phyloP scores from a whole-genome alignment of 53 echinoderm and acorn worm species.

The Temnopleurus reevesii region DNA sequence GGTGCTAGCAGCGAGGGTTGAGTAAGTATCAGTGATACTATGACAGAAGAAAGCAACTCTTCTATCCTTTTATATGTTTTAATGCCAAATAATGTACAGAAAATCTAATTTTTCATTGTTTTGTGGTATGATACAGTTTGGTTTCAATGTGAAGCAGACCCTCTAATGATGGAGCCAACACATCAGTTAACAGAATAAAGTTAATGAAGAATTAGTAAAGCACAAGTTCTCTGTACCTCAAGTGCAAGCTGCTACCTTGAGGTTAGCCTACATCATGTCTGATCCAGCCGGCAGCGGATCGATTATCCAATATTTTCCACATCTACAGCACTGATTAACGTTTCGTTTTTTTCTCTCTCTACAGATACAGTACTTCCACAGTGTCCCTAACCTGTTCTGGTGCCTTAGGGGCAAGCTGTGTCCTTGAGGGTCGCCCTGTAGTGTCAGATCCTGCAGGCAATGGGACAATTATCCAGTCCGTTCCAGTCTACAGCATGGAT shows the following conservation, averaged over 20 bases:
- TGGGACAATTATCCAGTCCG: conserved; percentile 74
- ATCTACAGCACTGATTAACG: conserved; percentile 74
- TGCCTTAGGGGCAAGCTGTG: conserved; percentile 70
- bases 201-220: too few relatives aligned
- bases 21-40: conserved; percentile 51
- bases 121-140: too few relatives aligned
- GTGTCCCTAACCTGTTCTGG: conserved; percentile 71
- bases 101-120: too few relatives aligned
- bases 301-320: conserved; percentile 75
- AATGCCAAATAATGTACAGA: too few relatives aligned
- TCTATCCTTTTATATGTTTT: too few relatives aligned
- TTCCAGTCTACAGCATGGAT: conserved; percentile 74
- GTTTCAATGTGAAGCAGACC: too few relatives aligned
- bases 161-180: too few relatives aligned
- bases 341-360: background rate
- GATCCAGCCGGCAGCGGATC: background rate
- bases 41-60: too few relatives aligned
- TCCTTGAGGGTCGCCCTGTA: conserved; percentile 25
- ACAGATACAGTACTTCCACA: conserved; percentile 71
- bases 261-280: background rate
- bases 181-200: too few relatives aligned
- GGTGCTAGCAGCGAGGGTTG: conserved; percentile 77
- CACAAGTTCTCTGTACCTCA: too few relatives aligned
- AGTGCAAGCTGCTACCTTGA: conserved; percentile 61
- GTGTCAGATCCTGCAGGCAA: conserved; percentile 35